Base-by-base conservation (phyloP, 2,888 invertebrate species). In the Synanthedon formicaeformis region DNA sequence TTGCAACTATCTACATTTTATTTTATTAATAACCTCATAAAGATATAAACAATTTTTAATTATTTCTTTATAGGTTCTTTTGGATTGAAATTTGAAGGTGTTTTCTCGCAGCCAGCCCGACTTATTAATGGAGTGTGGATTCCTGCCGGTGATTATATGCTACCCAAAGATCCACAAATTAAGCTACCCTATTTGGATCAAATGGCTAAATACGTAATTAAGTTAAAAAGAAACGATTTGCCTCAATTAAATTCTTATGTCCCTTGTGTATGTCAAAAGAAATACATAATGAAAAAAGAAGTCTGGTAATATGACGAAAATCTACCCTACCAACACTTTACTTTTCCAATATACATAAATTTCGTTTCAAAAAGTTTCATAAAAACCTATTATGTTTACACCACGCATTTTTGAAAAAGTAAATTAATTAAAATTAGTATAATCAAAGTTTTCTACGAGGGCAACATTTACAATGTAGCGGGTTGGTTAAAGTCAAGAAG, bases 41-140 rank as follows among this genome's bases (percentile, higher is more conserved):
- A 40, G 3, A 51, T 34, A 13, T 34, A 34, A 34, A 10, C 34
- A 45, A 11, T 45, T 13, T 13, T 12, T 45, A 45, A 14, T 5
- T 55, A 41, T 13, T 48, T 8, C 50, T 55, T 59, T 56, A 51
- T 59, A 90, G 90, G 90, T 41, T 71, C 88, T 11, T 90, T 89
- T 71, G 89, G 88, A 51, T 79, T 91, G 57, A 75, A 81, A 2
- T 76, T 85, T 55, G 75, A 87, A 50, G 79, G 91, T 8, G 71
- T 80, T 50, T 90, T 91, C 74, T 91, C 91, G 1, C 91, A 91
- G 68, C 90, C 91, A 5, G 84, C 78, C 68, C 76, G 72, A 52
- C 71, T 85, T 41, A 62, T 76, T 48, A 63, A 81, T 52, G 80
- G 77, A 18, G 60, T 63, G 58, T 90, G 90, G 90, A 61, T 58